Conservation (phyloP, 2,888 invertebrate species). For the Agrilus biguttatus region DNA sequence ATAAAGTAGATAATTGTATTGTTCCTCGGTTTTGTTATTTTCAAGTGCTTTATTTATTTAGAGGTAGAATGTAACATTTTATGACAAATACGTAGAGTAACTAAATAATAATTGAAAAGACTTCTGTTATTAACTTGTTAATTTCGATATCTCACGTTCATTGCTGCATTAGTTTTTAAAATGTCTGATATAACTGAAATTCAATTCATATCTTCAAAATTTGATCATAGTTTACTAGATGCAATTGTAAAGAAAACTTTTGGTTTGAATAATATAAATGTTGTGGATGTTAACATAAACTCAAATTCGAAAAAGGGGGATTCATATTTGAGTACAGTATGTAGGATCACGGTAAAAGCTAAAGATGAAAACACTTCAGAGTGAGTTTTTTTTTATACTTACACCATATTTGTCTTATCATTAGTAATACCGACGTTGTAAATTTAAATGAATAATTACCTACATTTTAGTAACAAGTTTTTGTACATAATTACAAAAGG, state of each 20-base stretch:
- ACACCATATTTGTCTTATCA: background rate
- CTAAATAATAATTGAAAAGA: too few species aligned
- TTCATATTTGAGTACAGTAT: slow-evolving; percentile 51
- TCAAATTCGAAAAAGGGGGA: slow-evolving; percentile 44
- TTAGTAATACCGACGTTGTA: background rate
- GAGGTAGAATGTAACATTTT: too few species aligned
- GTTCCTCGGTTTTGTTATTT: too few species aligned
- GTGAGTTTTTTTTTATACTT: background rate
- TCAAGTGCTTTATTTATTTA: too few species aligned
- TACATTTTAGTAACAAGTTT: background rate
- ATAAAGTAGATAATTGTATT: too few species aligned
- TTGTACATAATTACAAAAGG: slow-evolving; percentile 42
- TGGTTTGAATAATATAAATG: slow-evolving; percentile 11
- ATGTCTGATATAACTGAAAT: background rate
- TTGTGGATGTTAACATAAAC: slow-evolving; percentile 35
- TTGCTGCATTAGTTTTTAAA: background rate
- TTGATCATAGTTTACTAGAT: slow-evolving; percentile 14
- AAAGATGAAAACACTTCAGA: slow-evolving; percentile 16
- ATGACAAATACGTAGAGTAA: too few species aligned
- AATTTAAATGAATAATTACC: background rate
- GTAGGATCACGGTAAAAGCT: slow-evolving; percentile 42
- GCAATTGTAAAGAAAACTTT: slow-evolving; percentile 14
- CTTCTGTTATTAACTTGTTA: too few species aligned
- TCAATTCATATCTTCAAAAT: slow-evolving; percentile 13
- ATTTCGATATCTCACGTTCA: too few species aligned